Base-by-base conservation (phyloP, 1,140 invertebrate species). In the Achatina immaculata region DNA sequence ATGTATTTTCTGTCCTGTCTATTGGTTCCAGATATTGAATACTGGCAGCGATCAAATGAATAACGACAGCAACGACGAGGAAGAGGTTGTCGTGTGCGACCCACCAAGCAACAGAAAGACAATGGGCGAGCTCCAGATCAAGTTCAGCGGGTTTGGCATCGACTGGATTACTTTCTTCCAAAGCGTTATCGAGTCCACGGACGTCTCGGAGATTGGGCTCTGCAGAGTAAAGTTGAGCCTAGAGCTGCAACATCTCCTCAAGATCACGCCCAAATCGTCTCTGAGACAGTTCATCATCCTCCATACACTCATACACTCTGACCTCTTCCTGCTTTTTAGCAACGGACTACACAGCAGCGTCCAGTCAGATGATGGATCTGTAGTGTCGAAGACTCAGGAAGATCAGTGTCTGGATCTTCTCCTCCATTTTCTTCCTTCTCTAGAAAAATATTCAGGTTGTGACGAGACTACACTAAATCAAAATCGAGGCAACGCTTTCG, bases 221-320 rank as follows among this genome's bases (percentile, higher is more conserved):
- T 85, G 84, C 36, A 51, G 74, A 38, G 79, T 83, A 0, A 36
- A 74, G 31, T 58, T 85, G 0, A 85, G 78, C 38, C 42, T 75
- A 0, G 80, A 74, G 16, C 77, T 85, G 38, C 82, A 85, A 68
- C 76, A 80, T 16, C 42, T 85, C 21, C 77, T 85, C 24, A 69
- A 80, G 48, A 83, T 82, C 72, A 85, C 84, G 24, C 84, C 84
- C 0, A 79, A 82, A 42, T 34, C 78, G 28, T 31, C 77, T 9
- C 58, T 85, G 4, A 65, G 82, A 72, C 76, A 79, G 78, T 85
- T 83, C 69, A 76, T 81, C 51, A 81, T 85, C 42, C 81, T 85
- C 14, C 82, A 85, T 73, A 85, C 84, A 6, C 78, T 85, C 0
- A 40, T 85, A 19, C 80, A 85, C 72, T 83, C 84, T 7, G 82